Evolutionary conservation across 1,140 invertebrate genomes (phyloP).

Genomic region (Papilio glaucus): DNA sequence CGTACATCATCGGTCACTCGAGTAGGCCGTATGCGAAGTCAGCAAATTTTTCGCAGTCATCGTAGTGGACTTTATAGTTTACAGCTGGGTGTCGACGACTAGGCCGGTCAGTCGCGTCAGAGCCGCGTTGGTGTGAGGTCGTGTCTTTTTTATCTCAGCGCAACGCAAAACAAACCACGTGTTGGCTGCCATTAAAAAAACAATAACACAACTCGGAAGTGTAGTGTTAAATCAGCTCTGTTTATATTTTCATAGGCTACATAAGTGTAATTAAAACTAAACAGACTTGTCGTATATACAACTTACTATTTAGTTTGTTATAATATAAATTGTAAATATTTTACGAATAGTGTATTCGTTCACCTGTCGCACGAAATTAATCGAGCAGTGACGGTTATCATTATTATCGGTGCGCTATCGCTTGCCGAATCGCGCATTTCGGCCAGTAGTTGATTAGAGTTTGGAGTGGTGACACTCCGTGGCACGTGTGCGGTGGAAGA

Average conservation of each 20-base stretch:
- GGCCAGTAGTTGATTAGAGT: slow-evolving; percentile 54
- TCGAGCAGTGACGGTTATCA: slow-evolving; percentile 42
- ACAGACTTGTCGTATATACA: too few species aligned
- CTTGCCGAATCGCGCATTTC: slow-evolving; percentile 41
- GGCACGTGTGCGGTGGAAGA: slow-evolving; percentile 52
- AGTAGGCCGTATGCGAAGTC: slow-evolving; percentile 48
- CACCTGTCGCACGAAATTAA: slow-evolving; percentile 58
- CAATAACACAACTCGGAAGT: slow-evolving; percentile 57
- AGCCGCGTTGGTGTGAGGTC: slow-evolving; percentile 57
- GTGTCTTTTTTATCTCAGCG: slow-evolving; percentile 31
- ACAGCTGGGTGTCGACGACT: slow-evolving; percentile 41
- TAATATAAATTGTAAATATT: slow-evolving; percentile 5
- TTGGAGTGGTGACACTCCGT: slow-evolving; percentile 48
- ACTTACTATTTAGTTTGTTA: not conserved
- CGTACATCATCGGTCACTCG: slow-evolving; percentile 52
- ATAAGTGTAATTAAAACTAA: slow-evolving; percentile 24
- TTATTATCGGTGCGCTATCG: slow-evolving; percentile 42
- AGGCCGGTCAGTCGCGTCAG: slow-evolving; percentile 51
- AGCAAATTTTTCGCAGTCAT: slow-evolving; percentile 57
- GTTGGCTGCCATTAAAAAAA: slow-evolving; percentile 47
- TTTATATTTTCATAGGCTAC: not conserved
- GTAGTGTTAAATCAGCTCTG: slow-evolving; percentile 11
- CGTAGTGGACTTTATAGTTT: slow-evolving; percentile 51
- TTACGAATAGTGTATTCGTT: slow-evolving; percentile 43
- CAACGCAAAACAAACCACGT: not conserved